Percentiles rank a stretch among this genome's conserved stretches.
phyloP scores from a whole-genome alignment of 2,797 vertebrate genomes.

The Masticophis lateralis region DNA sequence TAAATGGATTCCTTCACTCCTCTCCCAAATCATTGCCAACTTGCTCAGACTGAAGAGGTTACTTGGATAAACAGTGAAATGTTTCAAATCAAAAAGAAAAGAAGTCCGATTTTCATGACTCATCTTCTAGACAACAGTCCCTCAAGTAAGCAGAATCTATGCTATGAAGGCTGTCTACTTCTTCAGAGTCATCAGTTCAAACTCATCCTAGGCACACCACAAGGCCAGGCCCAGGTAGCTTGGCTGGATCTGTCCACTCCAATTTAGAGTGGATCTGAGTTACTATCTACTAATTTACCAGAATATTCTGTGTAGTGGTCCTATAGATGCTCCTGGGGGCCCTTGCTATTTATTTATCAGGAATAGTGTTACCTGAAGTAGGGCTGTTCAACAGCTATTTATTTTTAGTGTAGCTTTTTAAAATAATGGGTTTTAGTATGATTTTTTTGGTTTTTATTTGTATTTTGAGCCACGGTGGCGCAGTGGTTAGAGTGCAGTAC shows the following conservation, averaged over 20 bases:
- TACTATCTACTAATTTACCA: neutral
- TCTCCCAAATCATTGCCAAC: no score
- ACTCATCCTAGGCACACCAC: neutral
- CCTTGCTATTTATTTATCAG: neutral
- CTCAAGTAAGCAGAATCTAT: neutral
- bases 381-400: neutral
- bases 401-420: neutral
- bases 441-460: neutral
- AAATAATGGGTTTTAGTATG: neutral
- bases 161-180: neutral
- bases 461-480: no score
- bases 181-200: neutral
- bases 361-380: neutral
- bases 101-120: no score
- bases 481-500: no score
- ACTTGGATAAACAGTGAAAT: no score
- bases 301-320: neutral
- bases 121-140: neutral
- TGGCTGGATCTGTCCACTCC: neutral
- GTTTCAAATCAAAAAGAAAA: no score
- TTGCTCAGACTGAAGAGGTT: no score
- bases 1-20: no score
- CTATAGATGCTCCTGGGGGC: neutral
- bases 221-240: neutral
- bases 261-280: neutral